These are phyloP conservation scores for Arnoldichthys spilopterus DNA, from an alignment of 2,797 vertebrate genomes.

Conservation along the genomic window DNA sequence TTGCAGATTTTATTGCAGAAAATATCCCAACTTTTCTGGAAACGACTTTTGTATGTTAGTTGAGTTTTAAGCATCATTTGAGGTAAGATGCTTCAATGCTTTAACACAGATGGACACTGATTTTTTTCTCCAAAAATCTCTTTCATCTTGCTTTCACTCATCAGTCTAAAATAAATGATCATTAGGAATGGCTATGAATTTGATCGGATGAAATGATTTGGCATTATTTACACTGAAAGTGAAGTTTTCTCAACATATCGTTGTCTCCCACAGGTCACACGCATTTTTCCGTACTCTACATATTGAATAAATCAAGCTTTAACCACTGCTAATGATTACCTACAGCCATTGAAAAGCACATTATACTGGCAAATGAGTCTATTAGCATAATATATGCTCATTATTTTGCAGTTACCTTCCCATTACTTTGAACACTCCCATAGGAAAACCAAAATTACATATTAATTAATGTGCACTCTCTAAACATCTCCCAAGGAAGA, in stretches of 20 bases:
- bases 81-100: too few relatives aligned
- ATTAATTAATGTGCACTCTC: slow-evolving; percentile 15
- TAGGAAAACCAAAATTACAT: slow-evolving; percentile 6
- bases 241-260: background rate
- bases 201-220: background rate
- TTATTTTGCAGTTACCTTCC: slow-evolving; percentile 26
- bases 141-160: too few relatives aligned
- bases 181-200: background rate
- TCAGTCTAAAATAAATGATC: too few relatives aligned
- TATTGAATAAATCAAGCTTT: slow-evolving; percentile 16
- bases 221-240: background rate
- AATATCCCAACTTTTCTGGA: too few relatives aligned
- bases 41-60: too few relatives aligned
- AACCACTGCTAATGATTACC: slow-evolving; percentile 13
- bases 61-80: too few relatives aligned
- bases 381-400: slow-evolving; percentile 21
- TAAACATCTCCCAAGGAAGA: slow-evolving; percentile 1
- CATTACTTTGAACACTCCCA: slow-evolving; percentile 9
- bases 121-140: too few relatives aligned
- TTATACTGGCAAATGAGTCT: slow-evolving; percentile 32
- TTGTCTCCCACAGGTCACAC: background rate
- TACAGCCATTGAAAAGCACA: slow-evolving; percentile 11
- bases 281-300: background rate
- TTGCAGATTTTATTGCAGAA: too few relatives aligned
- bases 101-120: too few relatives aligned